phyloP scores from a whole-genome alignment of 2,113 vertebrate species.

The Charadrius vociferus region DNA sequence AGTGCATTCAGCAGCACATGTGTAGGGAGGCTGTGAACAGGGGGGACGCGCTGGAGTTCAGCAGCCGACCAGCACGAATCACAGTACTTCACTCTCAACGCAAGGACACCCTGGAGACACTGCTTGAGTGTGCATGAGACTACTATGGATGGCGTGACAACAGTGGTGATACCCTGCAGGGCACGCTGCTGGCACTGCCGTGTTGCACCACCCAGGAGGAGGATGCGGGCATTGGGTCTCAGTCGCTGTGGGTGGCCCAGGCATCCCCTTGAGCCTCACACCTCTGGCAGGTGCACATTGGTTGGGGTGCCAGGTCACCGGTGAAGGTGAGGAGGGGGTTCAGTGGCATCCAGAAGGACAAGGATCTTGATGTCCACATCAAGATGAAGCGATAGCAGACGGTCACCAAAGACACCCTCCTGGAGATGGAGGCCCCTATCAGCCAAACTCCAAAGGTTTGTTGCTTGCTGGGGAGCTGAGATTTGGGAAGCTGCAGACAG shows the following conservation, averaged over 20 bases:
- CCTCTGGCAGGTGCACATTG: not conserved
- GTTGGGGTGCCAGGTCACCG: accelerated
- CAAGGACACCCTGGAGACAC: not conserved
- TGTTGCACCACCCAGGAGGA: not conserved
- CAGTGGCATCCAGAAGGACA: not conserved
- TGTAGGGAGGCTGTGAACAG: accelerated
- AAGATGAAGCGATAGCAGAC: not conserved
- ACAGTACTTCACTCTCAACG: not conserved
- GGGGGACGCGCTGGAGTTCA: not conserved
- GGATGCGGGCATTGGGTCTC: not conserved
- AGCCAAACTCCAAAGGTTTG: not conserved
- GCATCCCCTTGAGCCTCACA: not conserved
- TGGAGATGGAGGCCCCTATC: not conserved
- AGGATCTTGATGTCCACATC: not conserved
- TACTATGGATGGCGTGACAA: accelerated
- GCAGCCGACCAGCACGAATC: accelerated
- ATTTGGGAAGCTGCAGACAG: not conserved
- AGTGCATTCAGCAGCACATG: not conserved
- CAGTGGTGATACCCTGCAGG: not conserved
- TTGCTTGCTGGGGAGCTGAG: not conserved
- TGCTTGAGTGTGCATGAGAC: not conserved
- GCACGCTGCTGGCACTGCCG: not conserved
- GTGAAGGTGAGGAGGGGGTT: not conserved
- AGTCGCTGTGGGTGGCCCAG: accelerated
- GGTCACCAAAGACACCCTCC: not conserved